Conservation (phyloP, 37 sponge, comb jelly and placozoan genomes). For the Spongia lamella region DNA sequence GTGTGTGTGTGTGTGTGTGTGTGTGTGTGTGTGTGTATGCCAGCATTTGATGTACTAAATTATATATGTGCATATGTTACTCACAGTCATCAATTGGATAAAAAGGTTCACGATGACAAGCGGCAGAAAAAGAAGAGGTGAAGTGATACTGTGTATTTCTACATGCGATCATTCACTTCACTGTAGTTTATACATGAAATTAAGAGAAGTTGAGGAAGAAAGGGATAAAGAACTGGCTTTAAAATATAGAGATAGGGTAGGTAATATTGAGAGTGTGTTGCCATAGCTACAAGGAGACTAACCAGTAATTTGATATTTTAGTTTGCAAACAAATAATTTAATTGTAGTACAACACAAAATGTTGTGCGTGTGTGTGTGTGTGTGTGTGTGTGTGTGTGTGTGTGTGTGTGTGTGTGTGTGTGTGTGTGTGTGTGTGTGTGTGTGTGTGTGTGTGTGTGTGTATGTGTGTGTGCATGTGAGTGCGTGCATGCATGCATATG, state of each 20-base stretch:
- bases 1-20: neutral
- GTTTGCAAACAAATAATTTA: no score
- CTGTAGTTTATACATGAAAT: slow-evolving; percentile 30
- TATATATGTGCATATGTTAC: no score
- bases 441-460: no score
- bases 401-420: neutral
- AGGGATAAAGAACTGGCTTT: slow-evolving; percentile 71
- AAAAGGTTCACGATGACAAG: slow-evolving; percentile 3
- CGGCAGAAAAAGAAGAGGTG: slow-evolving; percentile 17
- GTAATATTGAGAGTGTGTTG: slow-evolving; percentile 4
- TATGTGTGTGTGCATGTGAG: no score
- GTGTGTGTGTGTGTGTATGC: no score
- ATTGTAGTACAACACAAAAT: neutral
- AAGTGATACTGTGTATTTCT: neutral
- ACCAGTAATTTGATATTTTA: no score
- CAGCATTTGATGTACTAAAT: no score
- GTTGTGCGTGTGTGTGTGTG: neutral
- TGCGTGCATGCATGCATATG: no score
- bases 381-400: neutral
- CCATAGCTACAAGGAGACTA: no score
- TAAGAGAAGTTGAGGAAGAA: slow-evolving; percentile 72
- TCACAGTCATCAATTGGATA: neutral
- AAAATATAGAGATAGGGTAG: slow-evolving; percentile 90
- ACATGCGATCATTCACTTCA: no score
- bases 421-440: no score